A percentile compares a stretch with the other conserved stretches of the same genome.
phyloP scores from a whole-genome alignment of 2,113 vertebrate genomes.

The Taurulus bubalis region DNA sequence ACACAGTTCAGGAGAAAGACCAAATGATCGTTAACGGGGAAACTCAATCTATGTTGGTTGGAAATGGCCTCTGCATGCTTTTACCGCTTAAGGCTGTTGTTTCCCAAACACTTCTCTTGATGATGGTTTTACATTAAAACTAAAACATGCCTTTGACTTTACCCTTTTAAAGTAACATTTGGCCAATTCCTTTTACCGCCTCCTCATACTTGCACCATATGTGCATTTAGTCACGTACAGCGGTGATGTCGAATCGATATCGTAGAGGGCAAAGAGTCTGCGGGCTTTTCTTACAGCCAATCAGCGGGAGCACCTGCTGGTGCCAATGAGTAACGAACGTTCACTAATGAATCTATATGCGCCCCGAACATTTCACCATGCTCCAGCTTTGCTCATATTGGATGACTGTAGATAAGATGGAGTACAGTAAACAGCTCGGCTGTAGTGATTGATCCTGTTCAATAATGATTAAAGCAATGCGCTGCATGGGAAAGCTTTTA shows the following conservation, averaged over 20 bases:
- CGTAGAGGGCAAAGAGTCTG: constrained; percentile 19
- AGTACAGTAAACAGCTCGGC: constrained; percentile 2
- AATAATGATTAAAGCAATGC: constrained; percentile 18
- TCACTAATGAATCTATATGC: constrained; percentile 27
- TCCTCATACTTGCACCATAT: constrained; percentile 18
- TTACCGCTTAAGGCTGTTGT: not conserved
- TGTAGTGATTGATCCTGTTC: not conserved
- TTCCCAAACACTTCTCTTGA: not conserved
- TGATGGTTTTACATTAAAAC: not conserved
- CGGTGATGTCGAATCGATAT: constrained; percentile 46
- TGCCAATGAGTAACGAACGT: constrained; percentile 29
- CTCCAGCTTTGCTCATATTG: not conserved
- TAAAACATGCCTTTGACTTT: not conserved
- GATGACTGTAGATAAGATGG: not conserved
- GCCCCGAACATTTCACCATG: constrained; percentile 24
- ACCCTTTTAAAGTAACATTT: constrained; percentile 12
- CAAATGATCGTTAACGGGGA: not conserved
- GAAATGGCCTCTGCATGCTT: not conserved
- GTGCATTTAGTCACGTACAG: constrained; percentile 36
- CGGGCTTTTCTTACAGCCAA: constrained; percentile 12
- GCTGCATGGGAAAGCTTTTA: constrained; percentile 16
- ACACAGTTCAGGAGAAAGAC: not conserved
- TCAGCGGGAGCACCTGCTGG: constrained; percentile 16
- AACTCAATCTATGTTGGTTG: not conserved
- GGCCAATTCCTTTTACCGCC: constrained; percentile 4